phyloP scores from a whole-genome alignment of 2,113 vertebrate genomes.

The Hoplias malabaricus region DNA sequence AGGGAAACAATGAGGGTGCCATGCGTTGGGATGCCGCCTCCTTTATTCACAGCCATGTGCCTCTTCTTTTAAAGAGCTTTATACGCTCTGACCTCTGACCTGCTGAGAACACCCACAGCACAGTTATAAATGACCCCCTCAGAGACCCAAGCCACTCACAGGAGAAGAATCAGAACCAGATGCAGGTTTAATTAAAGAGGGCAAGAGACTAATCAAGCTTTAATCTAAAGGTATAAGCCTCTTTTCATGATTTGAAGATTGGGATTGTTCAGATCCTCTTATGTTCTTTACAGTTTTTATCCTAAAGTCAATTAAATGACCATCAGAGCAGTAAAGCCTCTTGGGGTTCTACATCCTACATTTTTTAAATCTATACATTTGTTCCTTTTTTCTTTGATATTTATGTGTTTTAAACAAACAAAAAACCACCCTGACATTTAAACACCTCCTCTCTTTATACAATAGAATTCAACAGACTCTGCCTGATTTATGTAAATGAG shows the following conservation, averaged over 20 bases:
- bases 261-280: constrained; percentile 3
- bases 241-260: background rate
- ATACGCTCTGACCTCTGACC: constrained; percentile 57
- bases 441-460: too few species aligned
- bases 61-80: constrained; percentile 46
- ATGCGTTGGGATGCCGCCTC: constrained; percentile 67
- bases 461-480: too few species aligned
- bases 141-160: background rate
- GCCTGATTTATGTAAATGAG: too few species aligned
- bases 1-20: constrained; percentile 56
- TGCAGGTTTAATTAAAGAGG: constrained; percentile 34
- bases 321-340: too few species aligned
- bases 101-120: constrained; percentile 55
- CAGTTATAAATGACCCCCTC: constrained; percentile 35
- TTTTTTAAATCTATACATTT: too few species aligned
- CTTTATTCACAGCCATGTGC: constrained; percentile 58
- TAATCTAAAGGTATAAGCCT: background rate
- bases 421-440: too few species aligned
- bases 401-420: too few species aligned
- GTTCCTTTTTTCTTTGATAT: too few species aligned
- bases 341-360: too few species aligned
- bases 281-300: background rate
- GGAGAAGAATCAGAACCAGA: background rate
- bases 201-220: background rate
- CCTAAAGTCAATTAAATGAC: background rate